Base-by-base conservation (phyloP, 2,113 vertebrate genomes). In the Suncus etruscus region DNA sequence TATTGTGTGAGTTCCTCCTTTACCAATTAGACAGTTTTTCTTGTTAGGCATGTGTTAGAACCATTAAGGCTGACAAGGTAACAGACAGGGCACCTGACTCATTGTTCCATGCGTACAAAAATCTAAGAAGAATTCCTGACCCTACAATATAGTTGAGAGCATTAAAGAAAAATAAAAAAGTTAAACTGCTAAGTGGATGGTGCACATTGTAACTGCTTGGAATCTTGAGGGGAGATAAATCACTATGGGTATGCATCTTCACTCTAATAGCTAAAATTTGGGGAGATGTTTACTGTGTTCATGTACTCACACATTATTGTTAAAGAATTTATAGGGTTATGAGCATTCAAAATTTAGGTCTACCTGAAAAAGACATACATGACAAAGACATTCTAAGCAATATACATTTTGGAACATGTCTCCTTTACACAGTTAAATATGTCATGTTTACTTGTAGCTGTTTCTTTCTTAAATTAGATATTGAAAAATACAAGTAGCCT, bases 121-220 rank as follows among this genome's bases (percentile, higher is more conserved):
- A 61, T 65, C 20, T 72, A 77, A 92, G 51, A 75, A 65, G 58
- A 79, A 75, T 89, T 58, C 14, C n/a, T 86, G 73, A 47, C 29
- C 29, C 20, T 89, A n/a, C 70, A 80, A 78, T 39, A 63, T 61
- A 87, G 32, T 31, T 91, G 66, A 86, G 80, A 65, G 58, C 3
- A 47, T 47, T 24, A 92, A 61, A 77, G 6, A 74, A 51, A 87
- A 80, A 84, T 65, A 80, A 51, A 12, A 58, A 90, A 78, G 48
- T 70, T 89, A 75, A 75, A 27, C 32, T 79, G 32, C 4, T 79
- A 70, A 79, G 32, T 15, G 15, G 15, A 75, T 45, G 12, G 8
- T 50, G 11, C 14, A 74, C 27, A 27, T 31, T 61, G 27, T 24
- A 92, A 83, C 79, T 32, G 50, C 8, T 79, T 75, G 83, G 31